These are phyloP conservation scores for Cryptophagus acutangulus DNA, from an alignment of 2,888 invertebrate genomes.

Conservation along the genomic window DNA sequence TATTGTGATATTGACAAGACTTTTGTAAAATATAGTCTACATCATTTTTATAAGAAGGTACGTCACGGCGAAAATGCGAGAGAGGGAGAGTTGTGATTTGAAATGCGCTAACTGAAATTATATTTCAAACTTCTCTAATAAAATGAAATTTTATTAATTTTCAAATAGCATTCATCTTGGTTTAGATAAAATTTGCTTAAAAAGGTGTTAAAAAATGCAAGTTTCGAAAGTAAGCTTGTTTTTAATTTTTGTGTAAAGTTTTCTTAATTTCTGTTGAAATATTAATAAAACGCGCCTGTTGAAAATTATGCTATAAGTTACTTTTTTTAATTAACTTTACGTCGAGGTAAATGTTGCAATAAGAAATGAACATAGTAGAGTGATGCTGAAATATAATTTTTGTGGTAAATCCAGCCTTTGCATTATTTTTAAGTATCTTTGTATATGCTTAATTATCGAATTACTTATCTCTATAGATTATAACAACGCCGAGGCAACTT, in stretches of 20 bases:
- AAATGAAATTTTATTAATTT: slow-evolving; percentile 6
- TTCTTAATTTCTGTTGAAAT: slow-evolving; percentile 22
- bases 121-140: no score
- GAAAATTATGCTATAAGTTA: slow-evolving; percentile 26
- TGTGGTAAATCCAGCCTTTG: slow-evolving; percentile 14
- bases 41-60: no score
- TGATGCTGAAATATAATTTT: slow-evolving; percentile 8
- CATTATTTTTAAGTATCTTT: slow-evolving; percentile 20
- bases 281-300: slow-evolving; percentile 19
- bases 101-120: no score
- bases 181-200: slow-evolving; percentile 5
- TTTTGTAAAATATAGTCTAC: no score
- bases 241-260: slow-evolving; percentile 5
- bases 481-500: slow-evolving; percentile 16
- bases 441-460: slow-evolving; percentile 27
- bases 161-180: slow-evolving; percentile 4
- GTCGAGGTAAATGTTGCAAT: slow-evolving; percentile 22
- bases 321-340: slow-evolving; percentile 27
- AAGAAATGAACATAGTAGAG: slow-evolving; percentile 20
- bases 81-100: no score
- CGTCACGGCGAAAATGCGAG: no score
- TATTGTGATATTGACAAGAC: no score
- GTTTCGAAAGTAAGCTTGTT: slow-evolving; percentile 5
- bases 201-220: slow-evolving; percentile 6
- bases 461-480: slow-evolving; percentile 27